A percentile compares a stretch with the other conserved stretches of the same genome.
phyloP scores from a whole-genome alignment of 37 sponge, comb jelly and placozoan species.

The Dysidea cf. avara region DNA sequence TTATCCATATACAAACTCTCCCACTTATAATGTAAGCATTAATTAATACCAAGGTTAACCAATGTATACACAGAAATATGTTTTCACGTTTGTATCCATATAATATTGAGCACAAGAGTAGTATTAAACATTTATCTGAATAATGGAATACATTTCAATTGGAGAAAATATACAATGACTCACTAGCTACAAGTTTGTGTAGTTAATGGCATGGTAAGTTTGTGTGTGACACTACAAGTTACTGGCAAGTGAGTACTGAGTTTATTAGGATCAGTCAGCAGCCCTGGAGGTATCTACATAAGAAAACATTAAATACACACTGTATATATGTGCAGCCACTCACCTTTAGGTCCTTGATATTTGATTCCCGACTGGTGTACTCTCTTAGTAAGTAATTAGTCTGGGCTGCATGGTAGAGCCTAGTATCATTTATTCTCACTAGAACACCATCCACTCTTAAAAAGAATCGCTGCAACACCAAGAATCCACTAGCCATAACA shows the following conservation, averaged over 20 bases:
- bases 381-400: constrained; percentile 81
- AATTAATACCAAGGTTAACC: no score
- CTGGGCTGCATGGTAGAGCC: constrained; percentile 79
- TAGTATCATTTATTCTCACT: constrained; percentile 80
- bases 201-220: constrained; percentile 39
- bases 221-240: constrained; percentile 34
- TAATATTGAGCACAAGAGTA: no score
- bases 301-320: neutral
- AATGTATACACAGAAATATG: no score
- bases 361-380: constrained; percentile 56
- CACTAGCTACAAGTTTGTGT: no score
- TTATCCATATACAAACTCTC: no score
- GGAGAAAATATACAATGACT: no score
- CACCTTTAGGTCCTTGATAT: constrained; percentile 42
- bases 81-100: no score
- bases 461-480: constrained; percentile 81
- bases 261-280: constrained; percentile 60
- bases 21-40: no score
- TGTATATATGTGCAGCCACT: neutral
- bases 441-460: constrained; percentile 90
- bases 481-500: constrained; percentile 91
- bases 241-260: constrained; percentile 37
- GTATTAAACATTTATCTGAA: no score
- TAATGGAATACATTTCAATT: no score
- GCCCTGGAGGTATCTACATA: constrained; percentile 31